Conservation (phyloP, 2,888 invertebrate species). For the Drosophila lacicola region DNA sequence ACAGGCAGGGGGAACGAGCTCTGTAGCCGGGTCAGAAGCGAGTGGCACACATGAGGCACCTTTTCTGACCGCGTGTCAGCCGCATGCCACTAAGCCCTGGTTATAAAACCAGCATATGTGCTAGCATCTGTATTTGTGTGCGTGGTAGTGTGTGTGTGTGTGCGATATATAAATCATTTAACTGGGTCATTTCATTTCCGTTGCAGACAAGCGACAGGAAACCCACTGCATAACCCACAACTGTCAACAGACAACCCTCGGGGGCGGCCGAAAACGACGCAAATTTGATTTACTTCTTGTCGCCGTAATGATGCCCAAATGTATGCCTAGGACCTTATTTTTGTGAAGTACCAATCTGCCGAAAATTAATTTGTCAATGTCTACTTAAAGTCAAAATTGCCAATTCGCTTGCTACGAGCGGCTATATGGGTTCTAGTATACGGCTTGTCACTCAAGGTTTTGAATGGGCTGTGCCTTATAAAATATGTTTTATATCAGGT, state of each 20-base stretch:
- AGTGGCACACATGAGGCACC: slow-evolving; percentile 34
- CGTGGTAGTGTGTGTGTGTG: slow-evolving; percentile 27
- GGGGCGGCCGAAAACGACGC: slow-evolving; percentile 45
- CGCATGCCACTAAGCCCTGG: slow-evolving; percentile 56
- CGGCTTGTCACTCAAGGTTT: slow-evolving; percentile 31
- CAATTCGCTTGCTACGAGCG: slow-evolving; percentile 36
- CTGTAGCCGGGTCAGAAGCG: slow-evolving; percentile 13
- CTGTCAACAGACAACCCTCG: slow-evolving; percentile 58
- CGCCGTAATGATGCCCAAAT: slow-evolving; percentile 64
- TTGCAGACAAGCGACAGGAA: slow-evolving; percentile 70
- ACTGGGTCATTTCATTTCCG: slow-evolving; percentile 82
- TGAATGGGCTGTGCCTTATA: neutral
- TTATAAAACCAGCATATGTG: slow-evolving; percentile 50
- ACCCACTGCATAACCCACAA: slow-evolving; percentile 54
- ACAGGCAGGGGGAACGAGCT: neutral
- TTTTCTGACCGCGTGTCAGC: slow-evolving; percentile 61
- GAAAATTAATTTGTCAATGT: slow-evolving; percentile 79
- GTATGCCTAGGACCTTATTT: slow-evolving; percentile 34
- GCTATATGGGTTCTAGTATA: slow-evolving; percentile 2
- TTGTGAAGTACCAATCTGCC: slow-evolving; percentile 16
- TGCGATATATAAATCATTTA: slow-evolving; percentile 74
- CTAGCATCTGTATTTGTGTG: slow-evolving; percentile 1
- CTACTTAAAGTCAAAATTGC: slow-evolving; percentile 70
- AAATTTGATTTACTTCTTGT: slow-evolving; percentile 79
- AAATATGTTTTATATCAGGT: neutral